Conservation (phyloP, 2,113 vertebrate genomes). For the Globicephala melas region DNA sequence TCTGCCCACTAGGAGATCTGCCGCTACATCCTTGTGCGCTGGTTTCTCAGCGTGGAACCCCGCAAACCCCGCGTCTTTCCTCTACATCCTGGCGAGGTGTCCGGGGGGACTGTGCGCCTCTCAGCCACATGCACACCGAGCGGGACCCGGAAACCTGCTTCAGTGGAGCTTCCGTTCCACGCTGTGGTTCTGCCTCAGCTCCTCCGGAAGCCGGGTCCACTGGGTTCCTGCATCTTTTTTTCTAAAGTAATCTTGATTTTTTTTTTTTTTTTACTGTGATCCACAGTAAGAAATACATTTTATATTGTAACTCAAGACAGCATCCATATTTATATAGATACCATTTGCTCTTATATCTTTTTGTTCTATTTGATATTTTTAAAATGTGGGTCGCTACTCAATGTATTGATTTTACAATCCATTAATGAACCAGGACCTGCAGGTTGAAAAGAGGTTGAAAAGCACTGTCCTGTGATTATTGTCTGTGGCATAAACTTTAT, state of each 20-base stretch:
- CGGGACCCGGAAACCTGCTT: neutral
- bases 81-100: neutral
- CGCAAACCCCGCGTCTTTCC: neutral
- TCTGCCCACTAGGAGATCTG: neutral
- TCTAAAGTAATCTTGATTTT: neutral
- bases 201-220: neutral
- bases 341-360: neutral
- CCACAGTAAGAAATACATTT: neutral
- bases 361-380: neutral
- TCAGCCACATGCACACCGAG: neutral
- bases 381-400: no score
- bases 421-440: neutral
- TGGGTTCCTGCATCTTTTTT: neutral
- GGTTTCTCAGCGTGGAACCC: neutral
- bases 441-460: neutral
- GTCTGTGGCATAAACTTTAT: neutral
- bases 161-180: neutral
- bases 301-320: no score
- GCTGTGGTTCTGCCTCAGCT: neutral
- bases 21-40: neutral
- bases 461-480: neutral
- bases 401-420: neutral
- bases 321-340: no score
- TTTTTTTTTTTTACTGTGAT: neutral
- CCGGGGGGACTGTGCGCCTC: neutral